Conservation (phyloP, 2,113 vertebrate species). For the Xyrauchen texanus region DNA sequence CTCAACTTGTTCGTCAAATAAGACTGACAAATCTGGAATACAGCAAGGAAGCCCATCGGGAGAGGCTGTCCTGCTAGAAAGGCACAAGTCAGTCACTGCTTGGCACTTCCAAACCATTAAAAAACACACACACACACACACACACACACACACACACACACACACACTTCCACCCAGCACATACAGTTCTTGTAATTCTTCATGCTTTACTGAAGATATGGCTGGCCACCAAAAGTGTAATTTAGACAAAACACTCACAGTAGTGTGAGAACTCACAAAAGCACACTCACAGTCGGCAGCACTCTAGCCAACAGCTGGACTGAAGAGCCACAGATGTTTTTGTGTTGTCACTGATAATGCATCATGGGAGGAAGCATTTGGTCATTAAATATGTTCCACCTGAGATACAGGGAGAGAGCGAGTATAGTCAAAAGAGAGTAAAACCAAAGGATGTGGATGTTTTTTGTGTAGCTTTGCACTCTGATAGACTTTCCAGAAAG, state of each 20-base stretch:
- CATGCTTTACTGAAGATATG: conserved; percentile 12
- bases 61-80: background rate
- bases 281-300: conserved; percentile 2
- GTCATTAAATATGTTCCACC: conserved; percentile 21
- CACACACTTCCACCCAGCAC: background rate
- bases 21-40: too few species aligned
- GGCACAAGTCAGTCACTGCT: background rate
- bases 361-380: conserved; percentile 21
- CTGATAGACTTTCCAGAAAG: background rate
- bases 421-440: background rate
- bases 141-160: background rate
- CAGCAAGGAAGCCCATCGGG: background rate
- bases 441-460: background rate
- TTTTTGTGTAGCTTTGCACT: background rate
- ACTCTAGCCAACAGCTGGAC: conserved; percentile 41
- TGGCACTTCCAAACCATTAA: conserved; percentile 5
- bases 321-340: conserved; percentile 38
- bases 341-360: conserved; percentile 18
- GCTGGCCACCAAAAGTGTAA: conserved; percentile 20
- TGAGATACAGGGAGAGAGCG: background rate
- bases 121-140: background rate
- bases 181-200: conserved; percentile 19
- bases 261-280: background rate
- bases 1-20: too few species aligned
- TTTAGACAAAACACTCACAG: background rate